Evolutionary conservation across 2,888 invertebrate species (phyloP).

Genomic region (Stramonita haemastoma): DNA sequence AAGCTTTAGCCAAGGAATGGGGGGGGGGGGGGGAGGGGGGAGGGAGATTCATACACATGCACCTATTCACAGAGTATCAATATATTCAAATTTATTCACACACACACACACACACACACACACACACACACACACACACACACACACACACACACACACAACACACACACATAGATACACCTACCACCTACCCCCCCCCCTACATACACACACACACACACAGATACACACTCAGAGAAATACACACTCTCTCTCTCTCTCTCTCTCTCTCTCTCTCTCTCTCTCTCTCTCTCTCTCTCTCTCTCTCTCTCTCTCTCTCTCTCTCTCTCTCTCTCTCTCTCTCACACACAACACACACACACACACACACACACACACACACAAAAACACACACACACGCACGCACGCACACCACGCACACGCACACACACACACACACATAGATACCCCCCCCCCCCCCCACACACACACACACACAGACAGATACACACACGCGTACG

Average conservation of each 20-base stretch:
- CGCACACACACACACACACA: constrained; percentile 30
- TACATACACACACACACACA: neutral
- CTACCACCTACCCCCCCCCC: neutral
- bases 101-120: constrained; percentile 30
- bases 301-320: no score
- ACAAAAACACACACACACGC: neutral
- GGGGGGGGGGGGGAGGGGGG: neutral
- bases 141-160: neutral
- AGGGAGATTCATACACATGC: neutral
- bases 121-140: constrained; percentile 36
- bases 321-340: no score
- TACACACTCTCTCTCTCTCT: no score
- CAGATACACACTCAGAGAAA: no score
- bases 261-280: no score
- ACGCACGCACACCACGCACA: constrained; percentile 12
- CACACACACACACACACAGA: constrained; percentile 32
- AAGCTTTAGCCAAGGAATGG: neutral
- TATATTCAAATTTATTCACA: neutral
- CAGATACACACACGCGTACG: no score
- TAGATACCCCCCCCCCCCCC: no score
- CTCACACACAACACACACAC: constrained; percentile 33
- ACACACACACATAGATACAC: neutral
- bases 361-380: constrained; percentile 30
- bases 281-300: no score
- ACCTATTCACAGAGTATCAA: no score